A percentile compares a stretch with the other conserved stretches of the same genome.
Conservation (phyloP, 2,797 vertebrate genomes). For the Enteromius mattozi region DNA sequence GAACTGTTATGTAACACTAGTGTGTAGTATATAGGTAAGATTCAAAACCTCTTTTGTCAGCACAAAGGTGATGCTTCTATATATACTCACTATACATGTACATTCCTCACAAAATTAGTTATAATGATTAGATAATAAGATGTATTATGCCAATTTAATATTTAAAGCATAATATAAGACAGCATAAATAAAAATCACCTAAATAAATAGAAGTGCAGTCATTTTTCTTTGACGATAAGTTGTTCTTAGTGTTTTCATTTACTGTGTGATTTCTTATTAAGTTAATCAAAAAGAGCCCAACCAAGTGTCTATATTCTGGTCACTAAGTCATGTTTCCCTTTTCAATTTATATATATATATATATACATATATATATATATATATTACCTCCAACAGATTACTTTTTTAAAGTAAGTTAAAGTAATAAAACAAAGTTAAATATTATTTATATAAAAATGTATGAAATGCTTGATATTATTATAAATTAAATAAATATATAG, state of each 20-base stretch:
- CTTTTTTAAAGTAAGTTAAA: not conserved
- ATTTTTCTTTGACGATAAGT: not conserved
- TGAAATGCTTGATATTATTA: not conserved
- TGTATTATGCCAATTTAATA: not conserved
- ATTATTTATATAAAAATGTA: not conserved
- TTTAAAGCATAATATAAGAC: not conserved
- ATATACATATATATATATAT: no score
- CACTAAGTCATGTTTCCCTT: not conserved
- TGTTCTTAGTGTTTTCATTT: not conserved
- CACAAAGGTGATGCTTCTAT: not conserved
- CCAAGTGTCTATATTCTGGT: not conserved
- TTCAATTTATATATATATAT: no score
- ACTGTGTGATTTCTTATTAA: not conserved
- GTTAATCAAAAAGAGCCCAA: not conserved
- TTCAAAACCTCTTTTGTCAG: not conserved
- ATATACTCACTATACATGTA: not conserved
- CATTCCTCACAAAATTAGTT: not conserved
- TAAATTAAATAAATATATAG: not conserved
- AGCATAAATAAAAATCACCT: not conserved
- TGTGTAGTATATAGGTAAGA: not conserved
- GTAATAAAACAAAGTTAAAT: not conserved
- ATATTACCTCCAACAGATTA: not conserved
- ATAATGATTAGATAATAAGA: not conserved
- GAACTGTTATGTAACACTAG: slow-evolving; percentile 11
- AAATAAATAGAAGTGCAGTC: not conserved